Conservation (phyloP, 2,888 invertebrate genomes). For the Pasiphila rectangulata region DNA sequence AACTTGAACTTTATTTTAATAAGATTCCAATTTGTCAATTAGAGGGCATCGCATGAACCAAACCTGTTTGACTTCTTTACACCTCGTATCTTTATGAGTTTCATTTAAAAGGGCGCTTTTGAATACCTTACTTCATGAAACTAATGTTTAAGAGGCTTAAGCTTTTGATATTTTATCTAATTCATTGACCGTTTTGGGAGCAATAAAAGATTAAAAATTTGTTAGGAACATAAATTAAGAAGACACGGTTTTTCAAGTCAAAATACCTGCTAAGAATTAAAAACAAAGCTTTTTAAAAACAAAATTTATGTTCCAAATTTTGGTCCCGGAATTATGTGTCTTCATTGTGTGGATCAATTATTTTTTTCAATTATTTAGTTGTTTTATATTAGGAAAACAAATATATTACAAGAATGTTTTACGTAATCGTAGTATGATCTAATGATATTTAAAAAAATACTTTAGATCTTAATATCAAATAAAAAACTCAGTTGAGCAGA, state of each 20-base stretch:
- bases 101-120: conserved; percentile 54
- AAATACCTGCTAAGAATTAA: too few species aligned
- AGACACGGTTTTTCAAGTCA: background rate
- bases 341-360: too few species aligned
- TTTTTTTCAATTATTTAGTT: too few species aligned
- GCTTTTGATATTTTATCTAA: conserved; percentile 15
- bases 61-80: conserved; percentile 77
- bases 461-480: too few species aligned
- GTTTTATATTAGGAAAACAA: too few species aligned
- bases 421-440: too few species aligned
- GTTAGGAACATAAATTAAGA: background rate
- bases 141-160: conserved; percentile 26
- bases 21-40: conserved; percentile 87
- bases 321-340: too few species aligned
- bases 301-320: too few species aligned
- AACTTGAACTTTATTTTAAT: conserved; percentile 83
- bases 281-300: too few species aligned
- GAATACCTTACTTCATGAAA: conserved; percentile 41
- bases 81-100: conserved; percentile 64
- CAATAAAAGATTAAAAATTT: background rate
- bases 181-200: conserved; percentile 1
- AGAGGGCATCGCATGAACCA: conserved; percentile 77
- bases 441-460: too few species aligned
- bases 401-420: too few species aligned
- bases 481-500: too few species aligned